These are phyloP conservation scores for Homalodisca vitripennis DNA, from an alignment of 1,140 invertebrate species.

Conservation along the genomic window DNA sequence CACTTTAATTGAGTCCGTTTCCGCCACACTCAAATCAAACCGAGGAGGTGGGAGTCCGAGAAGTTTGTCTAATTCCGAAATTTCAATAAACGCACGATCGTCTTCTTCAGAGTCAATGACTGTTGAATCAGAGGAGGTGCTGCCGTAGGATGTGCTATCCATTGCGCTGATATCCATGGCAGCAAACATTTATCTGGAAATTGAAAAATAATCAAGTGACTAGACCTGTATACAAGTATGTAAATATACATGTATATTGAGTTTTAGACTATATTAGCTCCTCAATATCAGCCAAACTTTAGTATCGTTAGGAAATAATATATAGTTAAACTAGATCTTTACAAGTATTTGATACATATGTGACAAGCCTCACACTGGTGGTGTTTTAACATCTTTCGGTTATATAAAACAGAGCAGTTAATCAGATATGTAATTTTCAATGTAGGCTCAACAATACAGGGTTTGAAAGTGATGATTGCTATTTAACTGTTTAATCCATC, in stretches of 20 bases:
- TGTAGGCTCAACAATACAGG: too few species aligned
- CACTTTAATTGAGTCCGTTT: not conserved
- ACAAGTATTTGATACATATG: not conserved
- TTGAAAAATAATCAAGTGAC: not conserved
- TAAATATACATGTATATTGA: not conserved
- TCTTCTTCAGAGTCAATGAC: constrained; percentile 1
- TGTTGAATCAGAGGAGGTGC: not conserved
- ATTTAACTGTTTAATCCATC: too few species aligned
- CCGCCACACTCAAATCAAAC: constrained; percentile 10
- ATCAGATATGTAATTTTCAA: too few species aligned
- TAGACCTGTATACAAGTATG: not conserved
- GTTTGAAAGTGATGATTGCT: too few species aligned
- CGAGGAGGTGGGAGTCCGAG: constrained; percentile 1
- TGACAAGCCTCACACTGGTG: not conserved
- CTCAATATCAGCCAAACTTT: not conserved
- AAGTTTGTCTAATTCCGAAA: constrained; percentile 2
- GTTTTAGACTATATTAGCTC: not conserved
- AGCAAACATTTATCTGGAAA: not conserved
- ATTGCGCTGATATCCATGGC: not conserved
- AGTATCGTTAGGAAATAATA: not conserved
- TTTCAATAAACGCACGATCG: constrained; percentile 15
- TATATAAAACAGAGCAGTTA: too few species aligned
- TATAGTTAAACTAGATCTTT: not conserved
- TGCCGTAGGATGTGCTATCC: not conserved
- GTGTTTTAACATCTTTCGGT: too few species aligned